Conservation (phyloP, 2,888 invertebrate genomes). For the Subacronicta megacephala region DNA sequence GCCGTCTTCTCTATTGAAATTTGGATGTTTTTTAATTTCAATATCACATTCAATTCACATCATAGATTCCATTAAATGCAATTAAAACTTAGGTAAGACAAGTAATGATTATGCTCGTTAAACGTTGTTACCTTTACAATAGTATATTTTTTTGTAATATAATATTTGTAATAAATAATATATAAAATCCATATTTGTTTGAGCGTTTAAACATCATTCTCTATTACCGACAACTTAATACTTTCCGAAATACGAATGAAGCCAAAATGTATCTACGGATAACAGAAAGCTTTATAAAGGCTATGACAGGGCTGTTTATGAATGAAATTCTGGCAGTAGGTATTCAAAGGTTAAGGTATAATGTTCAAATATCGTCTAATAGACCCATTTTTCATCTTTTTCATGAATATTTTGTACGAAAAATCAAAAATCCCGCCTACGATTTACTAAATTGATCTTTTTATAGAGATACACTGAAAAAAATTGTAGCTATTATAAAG, state of each 20-base stretch:
- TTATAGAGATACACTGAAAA: slow-evolving; percentile 44
- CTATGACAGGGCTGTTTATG: slow-evolving; percentile 13
- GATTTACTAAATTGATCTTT: slow-evolving; percentile 48
- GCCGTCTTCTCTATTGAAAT: no score
- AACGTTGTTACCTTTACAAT: neutral
- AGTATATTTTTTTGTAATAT: no score
- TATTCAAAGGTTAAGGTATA: slow-evolving; percentile 5
- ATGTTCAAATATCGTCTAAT: slow-evolving; percentile 24
- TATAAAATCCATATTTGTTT: neutral
- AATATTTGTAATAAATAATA: no score
- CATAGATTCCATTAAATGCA: no score
- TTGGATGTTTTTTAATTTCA: no score
- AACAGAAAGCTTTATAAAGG: slow-evolving; percentile 7
- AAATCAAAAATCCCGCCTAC: slow-evolving; percentile 29
- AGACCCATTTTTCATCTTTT: slow-evolving; percentile 33
- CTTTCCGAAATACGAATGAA: slow-evolving; percentile 3
- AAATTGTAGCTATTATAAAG: slow-evolving; percentile 42
- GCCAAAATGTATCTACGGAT: neutral
- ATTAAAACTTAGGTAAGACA: no score
- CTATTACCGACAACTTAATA: neutral
- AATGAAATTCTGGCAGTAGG: slow-evolving; percentile 4
- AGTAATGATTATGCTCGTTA: neutral
- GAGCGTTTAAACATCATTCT: neutral
- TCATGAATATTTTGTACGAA: slow-evolving; percentile 25
- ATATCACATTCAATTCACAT: no score